phyloP scores from a whole-genome alignment of 1,140 invertebrate species.

The Antheraea mylitta region DNA sequence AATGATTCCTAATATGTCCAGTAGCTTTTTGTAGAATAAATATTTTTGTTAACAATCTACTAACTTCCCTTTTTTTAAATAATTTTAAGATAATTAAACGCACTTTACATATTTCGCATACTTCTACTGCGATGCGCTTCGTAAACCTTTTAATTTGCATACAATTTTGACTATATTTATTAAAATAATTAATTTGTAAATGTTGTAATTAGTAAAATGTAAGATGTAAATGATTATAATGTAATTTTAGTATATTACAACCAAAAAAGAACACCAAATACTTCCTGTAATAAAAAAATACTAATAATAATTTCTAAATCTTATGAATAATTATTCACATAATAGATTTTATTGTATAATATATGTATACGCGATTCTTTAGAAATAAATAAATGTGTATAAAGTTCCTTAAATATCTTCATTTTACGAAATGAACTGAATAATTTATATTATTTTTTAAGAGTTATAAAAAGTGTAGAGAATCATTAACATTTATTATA shows the following conservation, averaged over 20 bases:
- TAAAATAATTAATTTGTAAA: slow-evolving; percentile 29
- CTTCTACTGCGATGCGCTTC: no score
- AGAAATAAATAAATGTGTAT: slow-evolving; percentile 14
- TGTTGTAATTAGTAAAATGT: slow-evolving; percentile 37
- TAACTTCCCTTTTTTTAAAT: no score
- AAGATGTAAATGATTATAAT: slow-evolving; percentile 29
- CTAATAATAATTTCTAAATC: slow-evolving; percentile 41
- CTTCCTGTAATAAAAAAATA: slow-evolving; percentile 47
- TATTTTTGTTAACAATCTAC: no score
- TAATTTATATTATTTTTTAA: neutral
- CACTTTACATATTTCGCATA: no score
- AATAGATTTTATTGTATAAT: slow-evolving; percentile 19
- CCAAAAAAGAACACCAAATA: slow-evolving; percentile 70
- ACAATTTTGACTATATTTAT: no score
- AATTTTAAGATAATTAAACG: no score
- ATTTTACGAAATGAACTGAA: slow-evolving; percentile 14
- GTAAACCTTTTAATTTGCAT: no score
- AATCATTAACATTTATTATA: no score
- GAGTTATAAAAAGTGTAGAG: neutral
- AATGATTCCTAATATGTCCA: no score
- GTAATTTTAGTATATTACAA: slow-evolving; percentile 44
- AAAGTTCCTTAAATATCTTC: slow-evolving; percentile 27
- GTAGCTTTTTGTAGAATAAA: no score
- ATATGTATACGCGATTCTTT: slow-evolving; percentile 36
- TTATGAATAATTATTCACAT: slow-evolving; percentile 53